phyloP scores from a whole-genome alignment of 2,113 vertebrate genomes.

The Pterocles gutturalis region DNA sequence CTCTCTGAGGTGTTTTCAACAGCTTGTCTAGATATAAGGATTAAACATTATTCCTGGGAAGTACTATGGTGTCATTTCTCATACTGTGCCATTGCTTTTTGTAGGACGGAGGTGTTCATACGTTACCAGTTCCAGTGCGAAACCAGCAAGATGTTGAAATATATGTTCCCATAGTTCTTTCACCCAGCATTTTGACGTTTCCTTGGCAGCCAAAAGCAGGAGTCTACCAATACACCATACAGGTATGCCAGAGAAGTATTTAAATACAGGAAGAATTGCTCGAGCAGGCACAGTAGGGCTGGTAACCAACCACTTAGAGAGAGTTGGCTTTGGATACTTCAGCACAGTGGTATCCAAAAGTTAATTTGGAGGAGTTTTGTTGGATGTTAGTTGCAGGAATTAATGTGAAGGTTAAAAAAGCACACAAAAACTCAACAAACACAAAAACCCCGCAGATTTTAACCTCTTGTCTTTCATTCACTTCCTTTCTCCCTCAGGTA shows the following conservation, averaged over 20 bases:
- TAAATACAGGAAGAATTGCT: not conserved
- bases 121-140: conserved; percentile 81
- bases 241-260: conserved; percentile 77
- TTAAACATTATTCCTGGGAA: not conserved
- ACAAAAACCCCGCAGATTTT: not conserved
- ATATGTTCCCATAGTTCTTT: conserved; percentile 88
- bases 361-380: not conserved
- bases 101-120: conserved; percentile 84
- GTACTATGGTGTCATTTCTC: not conserved
- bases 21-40: not conserved
- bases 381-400: not conserved
- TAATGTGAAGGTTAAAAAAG: not conserved
- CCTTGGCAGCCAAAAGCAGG: conserved; percentile 96
- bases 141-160: conserved; percentile 96
- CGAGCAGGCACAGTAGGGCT: not conserved
- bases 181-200: conserved; percentile 89
- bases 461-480: not conserved
- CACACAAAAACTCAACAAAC: not conserved
- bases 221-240: conserved; percentile 90
- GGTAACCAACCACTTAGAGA: not conserved
- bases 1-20: not conserved
- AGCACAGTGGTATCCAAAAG: not conserved
- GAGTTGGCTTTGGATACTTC: not conserved
- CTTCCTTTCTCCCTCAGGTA: not conserved
- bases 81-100: not conserved